phyloP scores from a whole-genome alignment of 1,140 invertebrate species.

The Formica exsecta region DNA sequence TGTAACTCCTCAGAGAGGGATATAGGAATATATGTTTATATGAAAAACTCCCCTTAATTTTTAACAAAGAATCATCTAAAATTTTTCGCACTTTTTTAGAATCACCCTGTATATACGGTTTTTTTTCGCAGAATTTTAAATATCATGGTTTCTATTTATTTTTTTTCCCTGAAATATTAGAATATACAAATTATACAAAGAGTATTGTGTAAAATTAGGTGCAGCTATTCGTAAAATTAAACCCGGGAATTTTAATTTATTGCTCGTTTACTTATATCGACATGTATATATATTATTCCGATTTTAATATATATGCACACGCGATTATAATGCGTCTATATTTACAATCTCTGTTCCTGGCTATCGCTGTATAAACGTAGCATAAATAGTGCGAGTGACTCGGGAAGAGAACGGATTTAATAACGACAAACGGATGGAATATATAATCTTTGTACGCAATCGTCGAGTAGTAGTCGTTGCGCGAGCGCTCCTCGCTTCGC shows the following conservation, averaged over 20 bases:
- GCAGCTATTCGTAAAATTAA: neutral
- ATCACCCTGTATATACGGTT: neutral
- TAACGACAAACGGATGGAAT: constrained; percentile 59
- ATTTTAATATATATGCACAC: neutral
- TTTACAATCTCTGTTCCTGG: neutral
- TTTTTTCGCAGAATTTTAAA: neutral
- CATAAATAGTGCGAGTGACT: constrained; percentile 5
- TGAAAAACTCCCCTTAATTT: no score
- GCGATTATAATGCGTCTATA: neutral
- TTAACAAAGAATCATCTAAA: no score
- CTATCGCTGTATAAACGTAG: neutral
- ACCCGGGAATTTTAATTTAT: neutral
- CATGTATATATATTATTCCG: neutral
- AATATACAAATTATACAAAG: neutral
- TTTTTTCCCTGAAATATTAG: neutral
- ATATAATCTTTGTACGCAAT: constrained; percentile 57
- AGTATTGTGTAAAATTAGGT: neutral
- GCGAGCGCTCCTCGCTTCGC: constrained; percentile 1
- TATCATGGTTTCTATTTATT: neutral
- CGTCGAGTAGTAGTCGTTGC: constrained; percentile 20
- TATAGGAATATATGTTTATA: no score
- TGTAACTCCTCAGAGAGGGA: no score
- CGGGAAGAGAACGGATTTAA: constrained; percentile 47
- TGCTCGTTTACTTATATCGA: neutral
- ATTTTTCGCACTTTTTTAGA: no score